Evolutionary conservation across 1,140 invertebrate genomes (phyloP).

Genomic region (Trichonephila clavipes): DNA sequence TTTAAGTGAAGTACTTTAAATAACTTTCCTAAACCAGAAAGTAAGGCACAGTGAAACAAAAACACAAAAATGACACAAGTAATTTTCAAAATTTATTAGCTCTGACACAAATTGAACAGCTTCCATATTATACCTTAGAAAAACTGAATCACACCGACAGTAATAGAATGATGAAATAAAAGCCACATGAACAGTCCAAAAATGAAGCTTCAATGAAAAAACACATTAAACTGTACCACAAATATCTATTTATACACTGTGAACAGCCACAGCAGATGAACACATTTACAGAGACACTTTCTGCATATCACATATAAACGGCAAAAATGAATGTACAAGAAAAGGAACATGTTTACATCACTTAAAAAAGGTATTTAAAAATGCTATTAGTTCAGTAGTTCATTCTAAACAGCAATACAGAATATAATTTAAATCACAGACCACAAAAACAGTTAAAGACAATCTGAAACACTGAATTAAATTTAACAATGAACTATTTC

Average conservation of each 20-base stretch:
- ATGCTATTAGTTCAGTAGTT: not conserved
- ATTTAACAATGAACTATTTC: constrained; percentile 23
- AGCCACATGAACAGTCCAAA: constrained; percentile 59
- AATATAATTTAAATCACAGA: constrained; percentile 9
- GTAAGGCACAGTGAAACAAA: not conserved
- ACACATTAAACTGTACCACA: constrained; percentile 34
- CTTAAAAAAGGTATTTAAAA: constrained; percentile 52
- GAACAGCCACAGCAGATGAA: constrained; percentile 48
- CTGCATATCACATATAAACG: constrained; percentile 73
- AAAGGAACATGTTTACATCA: constrained; percentile 73
- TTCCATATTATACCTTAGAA: constrained; percentile 75
- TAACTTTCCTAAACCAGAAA: no score
- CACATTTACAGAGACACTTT: constrained; percentile 63
- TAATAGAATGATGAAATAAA: constrained; percentile 72
- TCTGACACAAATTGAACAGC: constrained; percentile 75
- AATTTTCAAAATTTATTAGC: constrained; percentile 76
- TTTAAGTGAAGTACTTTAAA: no score
- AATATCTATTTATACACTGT: constrained; percentile 18
- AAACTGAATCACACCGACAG: constrained; percentile 72
- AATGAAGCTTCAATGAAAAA: constrained; percentile 35
- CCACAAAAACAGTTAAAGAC: constrained; percentile 11
- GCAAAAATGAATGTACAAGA: constrained; percentile 69
- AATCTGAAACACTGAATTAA: constrained; percentile 26
- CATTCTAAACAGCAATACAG: constrained; percentile 38
- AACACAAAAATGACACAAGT: not conserved